phyloP scores from a whole-genome alignment of 1,140 invertebrate species.

The Hyles euphorbiae region DNA sequence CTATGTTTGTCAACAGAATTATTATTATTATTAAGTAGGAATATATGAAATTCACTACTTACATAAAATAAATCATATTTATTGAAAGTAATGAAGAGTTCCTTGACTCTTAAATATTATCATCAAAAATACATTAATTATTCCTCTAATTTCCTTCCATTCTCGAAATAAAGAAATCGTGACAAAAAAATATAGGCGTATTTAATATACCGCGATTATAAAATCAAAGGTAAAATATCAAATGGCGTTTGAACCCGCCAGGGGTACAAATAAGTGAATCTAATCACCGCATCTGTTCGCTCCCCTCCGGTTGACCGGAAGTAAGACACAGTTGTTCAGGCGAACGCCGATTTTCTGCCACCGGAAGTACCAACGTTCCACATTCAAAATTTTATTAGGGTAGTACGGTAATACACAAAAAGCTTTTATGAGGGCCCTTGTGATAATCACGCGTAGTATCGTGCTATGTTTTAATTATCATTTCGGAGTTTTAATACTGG shows the following conservation, averaged over 20 bases:
- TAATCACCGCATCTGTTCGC: constrained; percentile 69
- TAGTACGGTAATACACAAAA: constrained; percentile 24
- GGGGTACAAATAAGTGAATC: constrained; percentile 50
- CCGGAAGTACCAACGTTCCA: constrained; percentile 69
- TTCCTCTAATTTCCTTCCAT: no score
- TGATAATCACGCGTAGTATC: constrained; percentile 21
- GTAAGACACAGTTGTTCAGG: constrained; percentile 65
- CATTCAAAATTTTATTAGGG: constrained; percentile 71
- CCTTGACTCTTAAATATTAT: no score
- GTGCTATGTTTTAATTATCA: constrained; percentile 7
- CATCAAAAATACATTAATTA: no score
- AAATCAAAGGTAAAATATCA: constrained; percentile 38
- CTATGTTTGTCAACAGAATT: no score
- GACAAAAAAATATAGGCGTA: neutral
- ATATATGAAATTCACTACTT: no score
- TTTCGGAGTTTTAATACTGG: constrained; percentile 8
- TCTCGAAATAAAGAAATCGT: neutral
- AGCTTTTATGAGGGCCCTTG: constrained; percentile 12
- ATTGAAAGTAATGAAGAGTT: no score
- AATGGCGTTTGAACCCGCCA: constrained; percentile 54
- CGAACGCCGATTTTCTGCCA: constrained; percentile 69
- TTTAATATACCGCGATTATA: neutral
- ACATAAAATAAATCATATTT: no score
- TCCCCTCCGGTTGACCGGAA: constrained; percentile 65
- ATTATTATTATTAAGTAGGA: no score